phyloP scores from a whole-genome alignment of 2,797 vertebrate genomes.

The Meriones psammophilus region DNA sequence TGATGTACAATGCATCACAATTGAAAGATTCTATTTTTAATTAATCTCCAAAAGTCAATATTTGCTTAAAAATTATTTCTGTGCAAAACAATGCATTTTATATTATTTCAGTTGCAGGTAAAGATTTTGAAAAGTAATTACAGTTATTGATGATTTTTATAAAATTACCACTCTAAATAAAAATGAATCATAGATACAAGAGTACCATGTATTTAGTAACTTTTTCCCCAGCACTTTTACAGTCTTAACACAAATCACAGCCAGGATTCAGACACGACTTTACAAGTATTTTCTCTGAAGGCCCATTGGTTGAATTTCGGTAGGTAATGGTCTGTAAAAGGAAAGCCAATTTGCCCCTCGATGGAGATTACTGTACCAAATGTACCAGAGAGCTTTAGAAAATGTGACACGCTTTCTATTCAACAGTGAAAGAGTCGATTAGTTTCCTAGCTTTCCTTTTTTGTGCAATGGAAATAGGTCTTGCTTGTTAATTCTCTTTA shows the following conservation, averaged over 20 bases:
- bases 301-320: conserved; percentile 76
- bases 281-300: conserved; percentile 82
- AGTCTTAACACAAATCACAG: conserved; percentile 70
- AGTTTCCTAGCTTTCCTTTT: conserved; percentile 75
- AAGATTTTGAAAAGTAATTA: conserved; percentile 48
- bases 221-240: conserved; percentile 68
- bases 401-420: conserved; percentile 80
- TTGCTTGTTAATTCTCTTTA: conserved; percentile 74
- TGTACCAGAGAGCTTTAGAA: conserved; percentile 85
- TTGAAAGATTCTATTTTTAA: not conserved
- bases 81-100: rapidly evolving
- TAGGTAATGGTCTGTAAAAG: conserved; percentile 86
- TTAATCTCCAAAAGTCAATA: not conserved
- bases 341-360: conserved; percentile 85
- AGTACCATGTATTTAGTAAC: conserved; percentile 25
- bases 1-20: not conserved
- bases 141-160: conserved; percentile 8
- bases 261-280: conserved; percentile 70
- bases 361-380: conserved; percentile 86
- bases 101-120: conserved; percentile 39
- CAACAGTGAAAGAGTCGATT: conserved; percentile 76
- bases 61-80: not conserved
- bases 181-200: not conserved
- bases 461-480: conserved; percentile 62
- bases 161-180: not conserved